Evolutionary conservation across 1,140 invertebrate genomes (phyloP), one percentile per base, ranked within the genome.

Genomic region (Vollenhovia emeryi): DNA sequence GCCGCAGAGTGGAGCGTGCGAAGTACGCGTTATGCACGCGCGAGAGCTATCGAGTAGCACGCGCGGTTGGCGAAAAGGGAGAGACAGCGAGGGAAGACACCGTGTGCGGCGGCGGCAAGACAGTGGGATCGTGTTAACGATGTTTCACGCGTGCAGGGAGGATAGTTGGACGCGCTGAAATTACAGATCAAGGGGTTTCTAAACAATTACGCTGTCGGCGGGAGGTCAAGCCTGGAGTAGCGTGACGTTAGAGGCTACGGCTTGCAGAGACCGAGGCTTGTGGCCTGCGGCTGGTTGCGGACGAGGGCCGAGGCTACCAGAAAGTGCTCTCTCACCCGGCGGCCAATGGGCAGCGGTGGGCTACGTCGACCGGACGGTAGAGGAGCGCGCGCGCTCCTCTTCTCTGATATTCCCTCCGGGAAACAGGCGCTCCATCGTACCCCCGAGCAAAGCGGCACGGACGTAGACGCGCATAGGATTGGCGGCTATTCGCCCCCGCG

Each of bases 231-330:
- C 69, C 74, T 71, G 78, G 86, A 84, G 85, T 82, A 88, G 86
- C 79, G 76, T 87, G 89, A 88, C 82, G 89, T 88, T 90, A 88
- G 89, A 87, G 87, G 87, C 85, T 88, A 90, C 86, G 55, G 88
- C 73, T 90, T 78, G 85, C 83, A 86, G 90, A 79, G 91, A 86
- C 74, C 80, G 80, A 86, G 74, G 91, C 89, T 89, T 92, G 91
- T 87, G 89, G 91, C 91, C 91, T 92, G 91, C 84, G 91, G 91
- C 88, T 91, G 84, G 91, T 91, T 91, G 79, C 87, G 89, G 87
- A 85, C 88, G 90, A 91, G 89, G 79, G 86, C 89, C 90, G 89
- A 87, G 87, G 86, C 85, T 91, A 89, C 87, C 89, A 86, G 91
- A 86, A 91, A 90, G 89, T 90, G 87, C 87, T 86, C 86, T 91